phyloP scores from a whole-genome alignment of 37 sponge, comb jelly and placozoan genomes.

The Cliona cf. orientalis region DNA sequence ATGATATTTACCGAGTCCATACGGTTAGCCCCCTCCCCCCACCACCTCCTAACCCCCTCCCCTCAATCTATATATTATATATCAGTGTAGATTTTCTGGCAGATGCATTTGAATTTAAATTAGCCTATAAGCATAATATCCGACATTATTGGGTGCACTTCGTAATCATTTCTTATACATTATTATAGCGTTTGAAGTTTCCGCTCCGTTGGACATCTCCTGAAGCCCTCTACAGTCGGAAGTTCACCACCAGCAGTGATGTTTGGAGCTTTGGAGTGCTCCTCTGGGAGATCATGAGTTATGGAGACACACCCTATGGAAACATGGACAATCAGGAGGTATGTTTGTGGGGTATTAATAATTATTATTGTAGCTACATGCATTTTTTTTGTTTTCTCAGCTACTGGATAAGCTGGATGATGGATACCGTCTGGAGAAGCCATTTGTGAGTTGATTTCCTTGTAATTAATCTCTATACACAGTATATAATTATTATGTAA shows the following conservation, averaged over 20 bases:
- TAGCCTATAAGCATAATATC: too few relatives aligned
- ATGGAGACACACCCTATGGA: constrained; percentile 71
- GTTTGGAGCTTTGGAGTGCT: constrained; percentile 94
- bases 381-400: constrained; percentile 18
- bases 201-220: constrained; percentile 91
- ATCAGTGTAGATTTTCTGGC: not conserved
- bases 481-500: too few relatives aligned
- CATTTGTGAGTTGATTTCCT: constrained; percentile 41
- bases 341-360: constrained; percentile 2
- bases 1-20: constrained; percentile 80
- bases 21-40: constrained; percentile 31
- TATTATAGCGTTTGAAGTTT: constrained; percentile 75
- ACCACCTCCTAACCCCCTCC: not conserved
- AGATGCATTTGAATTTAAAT: too few relatives aligned
- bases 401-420: constrained; percentile 58
- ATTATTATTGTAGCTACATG: too few relatives aligned
- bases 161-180: too few relatives aligned
- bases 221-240: constrained; percentile 75
- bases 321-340: constrained; percentile 79
- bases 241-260: constrained; percentile 83
- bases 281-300: constrained; percentile 91
- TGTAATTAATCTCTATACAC: too few relatives aligned
- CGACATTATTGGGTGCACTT: too few relatives aligned
- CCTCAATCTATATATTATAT: not conserved
- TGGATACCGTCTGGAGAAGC: constrained; percentile 65